Base-by-base conservation (phyloP, 2,888 invertebrate genomes). In the Melolontha melolontha region DNA sequence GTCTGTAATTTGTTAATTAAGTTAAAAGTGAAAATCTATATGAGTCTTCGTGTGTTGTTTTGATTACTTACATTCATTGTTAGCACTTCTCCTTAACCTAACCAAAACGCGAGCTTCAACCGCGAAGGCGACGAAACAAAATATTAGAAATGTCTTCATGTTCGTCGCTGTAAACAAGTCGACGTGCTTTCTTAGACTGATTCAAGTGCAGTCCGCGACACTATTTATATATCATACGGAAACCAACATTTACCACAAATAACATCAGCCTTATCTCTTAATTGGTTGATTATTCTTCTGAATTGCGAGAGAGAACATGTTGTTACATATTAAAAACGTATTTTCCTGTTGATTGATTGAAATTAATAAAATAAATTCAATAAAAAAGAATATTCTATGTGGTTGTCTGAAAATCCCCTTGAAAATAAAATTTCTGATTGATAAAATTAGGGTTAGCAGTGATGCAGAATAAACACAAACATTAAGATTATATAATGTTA, bases 1-100 rank as follows among this genome's bases (percentile, higher is more conserved):
- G 79, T 90, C 92, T 93, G 34, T 12, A 67, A 66, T 62, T 34
- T 17, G 8, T 11, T 14, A 52, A 64, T 51, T 69, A 47, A 17
- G n/a, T 17, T 27, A 50, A 55, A 64, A 14, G 27, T 8, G 10
- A 41, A 22, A 51, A 16, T 44, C 11, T n/a, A 49, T 40, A 22
- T 0, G 27, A 5, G 5, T 50, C 6, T 50, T 10, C 34, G 34
- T 34, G 34, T 10, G 34, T 10, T 6, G 34, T 8, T 59, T 27
- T 14, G n/a, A 27, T 11, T 16, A 68, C 72, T 74, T 71, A 74
- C 74, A 74, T 69, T 74, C 74, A 64, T 68, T 66, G 40, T 67
- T 68, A 27, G 70, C 40, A 50, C 71, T 72, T 68, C 74, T 70
- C 51, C 69, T 44, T 12, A 49, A 44, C 55, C 70, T 50, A 10